These are phyloP conservation scores for Spodoptera picta DNA, from an alignment of 2,888 invertebrate genomes.

Conservation along the genomic window DNA sequence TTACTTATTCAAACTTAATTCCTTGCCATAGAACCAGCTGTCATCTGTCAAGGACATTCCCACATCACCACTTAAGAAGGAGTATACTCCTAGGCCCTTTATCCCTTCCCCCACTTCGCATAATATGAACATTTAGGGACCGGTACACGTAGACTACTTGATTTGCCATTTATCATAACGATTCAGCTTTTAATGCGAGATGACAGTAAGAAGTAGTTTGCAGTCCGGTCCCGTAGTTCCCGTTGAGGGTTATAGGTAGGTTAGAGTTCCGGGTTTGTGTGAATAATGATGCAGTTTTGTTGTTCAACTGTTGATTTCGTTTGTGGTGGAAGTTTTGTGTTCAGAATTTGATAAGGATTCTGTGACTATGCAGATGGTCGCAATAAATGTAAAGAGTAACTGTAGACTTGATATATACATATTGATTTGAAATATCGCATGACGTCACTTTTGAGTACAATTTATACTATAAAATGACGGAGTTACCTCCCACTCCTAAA, in stretches of 20 bases:
- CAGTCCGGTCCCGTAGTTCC: slow-evolving; percentile 2
- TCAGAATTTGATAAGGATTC: too few species aligned
- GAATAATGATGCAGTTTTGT: too few species aligned
- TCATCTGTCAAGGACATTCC: slow-evolving; percentile 21
- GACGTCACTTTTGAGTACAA: too few species aligned
- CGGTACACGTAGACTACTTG: slow-evolving; percentile 60
- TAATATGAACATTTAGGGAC: slow-evolving; percentile 63
- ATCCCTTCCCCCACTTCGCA: slow-evolving; percentile 50
- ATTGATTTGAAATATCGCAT: too few species aligned
- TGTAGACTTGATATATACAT: too few species aligned
- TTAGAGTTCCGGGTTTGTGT: slow-evolving; percentile 9
- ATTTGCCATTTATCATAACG: slow-evolving; percentile 54
- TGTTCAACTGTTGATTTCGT: too few species aligned
- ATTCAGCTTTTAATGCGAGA: slow-evolving; percentile 49
- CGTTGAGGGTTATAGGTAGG: slow-evolving; percentile 12
- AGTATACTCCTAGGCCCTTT: slow-evolving; percentile 54
- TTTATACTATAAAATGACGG: too few species aligned
- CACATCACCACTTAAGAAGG: slow-evolving; percentile 39
- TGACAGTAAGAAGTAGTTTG: slow-evolving; percentile 32
- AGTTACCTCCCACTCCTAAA: too few species aligned
- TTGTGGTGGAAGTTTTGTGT: too few species aligned
- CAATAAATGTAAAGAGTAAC: too few species aligned
- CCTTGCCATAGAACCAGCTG: background rate
- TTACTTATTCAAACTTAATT: too few species aligned
- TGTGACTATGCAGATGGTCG: too few species aligned